Conservation (phyloP, 2,797 vertebrate species). For the Cyclura pinguis region DNA sequence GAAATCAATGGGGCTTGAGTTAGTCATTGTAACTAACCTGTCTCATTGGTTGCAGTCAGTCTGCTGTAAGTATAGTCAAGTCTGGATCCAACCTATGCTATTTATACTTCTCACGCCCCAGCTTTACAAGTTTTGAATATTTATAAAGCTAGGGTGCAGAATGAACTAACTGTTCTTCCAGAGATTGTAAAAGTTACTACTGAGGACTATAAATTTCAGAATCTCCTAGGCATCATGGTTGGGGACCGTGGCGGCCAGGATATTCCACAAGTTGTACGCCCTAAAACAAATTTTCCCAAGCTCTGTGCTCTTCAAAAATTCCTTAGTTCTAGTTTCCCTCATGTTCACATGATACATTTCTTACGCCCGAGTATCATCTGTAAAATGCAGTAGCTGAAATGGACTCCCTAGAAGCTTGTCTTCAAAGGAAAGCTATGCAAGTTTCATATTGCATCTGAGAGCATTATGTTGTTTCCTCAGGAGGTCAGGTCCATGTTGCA, state of each 20-base stretch:
- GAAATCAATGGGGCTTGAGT: neutral
- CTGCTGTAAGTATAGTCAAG: neutral
- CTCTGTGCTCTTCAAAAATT: neutral
- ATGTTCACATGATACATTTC: slow-evolving; percentile 31
- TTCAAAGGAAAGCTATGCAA: slow-evolving; percentile 61
- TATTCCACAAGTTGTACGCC: too few species aligned
- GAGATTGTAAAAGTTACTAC: too few species aligned
- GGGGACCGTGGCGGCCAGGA: too few species aligned
- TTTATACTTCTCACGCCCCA: neutral
- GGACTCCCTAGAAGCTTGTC: slow-evolving; percentile 51
- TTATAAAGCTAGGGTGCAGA: neutral
- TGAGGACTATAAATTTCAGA: too few species aligned
- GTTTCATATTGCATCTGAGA: slow-evolving; percentile 59
- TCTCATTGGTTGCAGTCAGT: neutral
- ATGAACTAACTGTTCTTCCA: slow-evolving; percentile 13
- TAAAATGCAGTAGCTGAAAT: slow-evolving; percentile 59
- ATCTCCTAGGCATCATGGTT: too few species aligned
- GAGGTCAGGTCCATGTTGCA: slow-evolving; percentile 43
- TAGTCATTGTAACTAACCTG: neutral
- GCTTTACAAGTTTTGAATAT: neutral
- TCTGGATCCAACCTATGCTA: neutral
- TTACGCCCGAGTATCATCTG: slow-evolving; percentile 36
- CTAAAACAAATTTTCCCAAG: neutral
- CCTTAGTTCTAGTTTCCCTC: slow-evolving; percentile 16
- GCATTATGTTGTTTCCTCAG: slow-evolving; percentile 48